These are phyloP conservation scores for Phthorimaea operculella DNA, from an alignment of 1,140 invertebrate species.

Conservation along the genomic window DNA sequence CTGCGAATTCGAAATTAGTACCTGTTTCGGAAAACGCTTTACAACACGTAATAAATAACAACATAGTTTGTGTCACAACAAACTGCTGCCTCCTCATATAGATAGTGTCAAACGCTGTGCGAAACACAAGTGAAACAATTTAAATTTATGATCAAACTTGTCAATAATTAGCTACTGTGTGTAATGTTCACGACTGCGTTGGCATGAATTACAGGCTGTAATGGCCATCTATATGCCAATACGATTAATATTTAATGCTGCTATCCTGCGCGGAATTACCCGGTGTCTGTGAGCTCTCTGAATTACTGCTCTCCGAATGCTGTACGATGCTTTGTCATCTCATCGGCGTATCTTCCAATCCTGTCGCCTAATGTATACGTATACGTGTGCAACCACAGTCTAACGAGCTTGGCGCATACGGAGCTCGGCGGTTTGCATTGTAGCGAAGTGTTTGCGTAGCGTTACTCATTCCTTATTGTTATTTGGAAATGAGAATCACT, in stretches of 20 bases:
- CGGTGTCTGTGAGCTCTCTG: conserved; percentile 47
- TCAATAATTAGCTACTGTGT: conserved; percentile 36
- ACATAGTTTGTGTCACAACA: too few relatives aligned
- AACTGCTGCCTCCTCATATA: too few relatives aligned
- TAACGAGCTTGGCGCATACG: too few relatives aligned
- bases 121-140: neutral
- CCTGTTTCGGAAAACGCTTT: too few relatives aligned
- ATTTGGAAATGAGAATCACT: conserved; percentile 23
- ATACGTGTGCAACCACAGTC: too few relatives aligned
- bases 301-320: conserved; percentile 48
- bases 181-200: conserved; percentile 23
- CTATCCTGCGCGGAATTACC: conserved; percentile 53
- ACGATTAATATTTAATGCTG: conserved; percentile 61
- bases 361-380: neutral
- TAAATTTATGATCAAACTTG: neutral
- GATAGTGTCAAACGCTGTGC: too few relatives aligned
- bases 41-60: too few relatives aligned
- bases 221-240: conserved; percentile 57
- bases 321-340: conserved; percentile 29
- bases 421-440: too few relatives aligned
- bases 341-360: conserved; percentile 11
- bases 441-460: neutral
- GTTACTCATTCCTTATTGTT: conserved; percentile 9
- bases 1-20: too few relatives aligned
- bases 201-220: conserved; percentile 36